phyloP scores from a whole-genome alignment of 2,797 vertebrate species.

The Liparis tanakae region DNA sequence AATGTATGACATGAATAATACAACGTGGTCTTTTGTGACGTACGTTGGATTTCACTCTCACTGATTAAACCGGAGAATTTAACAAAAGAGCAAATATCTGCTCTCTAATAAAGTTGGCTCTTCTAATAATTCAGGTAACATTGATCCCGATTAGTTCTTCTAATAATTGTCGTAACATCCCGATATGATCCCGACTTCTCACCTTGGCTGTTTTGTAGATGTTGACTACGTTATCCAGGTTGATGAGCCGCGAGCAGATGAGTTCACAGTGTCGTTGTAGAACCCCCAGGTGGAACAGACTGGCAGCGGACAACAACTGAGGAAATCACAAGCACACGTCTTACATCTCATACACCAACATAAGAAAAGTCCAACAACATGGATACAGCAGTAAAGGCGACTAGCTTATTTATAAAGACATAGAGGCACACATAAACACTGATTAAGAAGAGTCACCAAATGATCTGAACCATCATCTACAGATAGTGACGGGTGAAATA shows the following conservation, averaged over 20 bases:
- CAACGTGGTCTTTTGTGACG: background rate
- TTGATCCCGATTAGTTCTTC: too few relatives aligned
- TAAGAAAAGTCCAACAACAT: background rate
- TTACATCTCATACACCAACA: background rate
- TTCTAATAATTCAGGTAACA: background rate
- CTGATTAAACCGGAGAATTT: background rate
- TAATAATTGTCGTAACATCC: background rate
- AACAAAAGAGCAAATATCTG: background rate
- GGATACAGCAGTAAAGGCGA: background rate
- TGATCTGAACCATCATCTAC: background rate
- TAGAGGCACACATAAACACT: background rate
- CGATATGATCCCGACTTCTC: slow-evolving; percentile 22
- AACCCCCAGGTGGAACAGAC: slow-evolving; percentile 91
- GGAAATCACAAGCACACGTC: background rate
- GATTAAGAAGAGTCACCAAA: background rate
- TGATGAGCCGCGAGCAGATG: slow-evolving; percentile 90
- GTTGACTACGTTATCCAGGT: slow-evolving; percentile 88
- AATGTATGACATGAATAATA: background rate
- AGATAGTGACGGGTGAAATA: background rate
- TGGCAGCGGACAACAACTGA: slow-evolving; percentile 92
- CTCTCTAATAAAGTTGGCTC: background rate
- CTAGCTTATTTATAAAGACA: background rate
- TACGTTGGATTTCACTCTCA: background rate
- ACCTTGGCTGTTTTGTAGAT: slow-evolving; percentile 97
- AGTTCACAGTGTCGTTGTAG: slow-evolving; percentile 96